phyloP scores from a whole-genome alignment of 2,797 vertebrate genomes.

The Prionace glauca region DNA sequence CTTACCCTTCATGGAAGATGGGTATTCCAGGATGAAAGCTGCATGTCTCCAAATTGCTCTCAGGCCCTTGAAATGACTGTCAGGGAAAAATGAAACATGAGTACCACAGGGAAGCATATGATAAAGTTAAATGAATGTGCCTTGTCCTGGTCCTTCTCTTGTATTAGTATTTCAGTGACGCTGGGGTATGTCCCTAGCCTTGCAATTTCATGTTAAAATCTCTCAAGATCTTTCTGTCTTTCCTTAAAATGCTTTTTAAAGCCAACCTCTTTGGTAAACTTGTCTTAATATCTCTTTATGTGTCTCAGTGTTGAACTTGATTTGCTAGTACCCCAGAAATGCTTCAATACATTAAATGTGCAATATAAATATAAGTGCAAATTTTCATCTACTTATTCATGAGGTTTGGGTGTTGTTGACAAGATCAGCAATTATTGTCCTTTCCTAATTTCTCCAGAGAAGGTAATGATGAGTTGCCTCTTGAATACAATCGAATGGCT shows the following conservation, averaged over 20 bases:
- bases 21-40: conserved; percentile 76
- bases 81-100: conserved; percentile 36
- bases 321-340: background rate
- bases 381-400: background rate
- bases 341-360: background rate
- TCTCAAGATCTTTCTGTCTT: background rate
- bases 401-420: background rate
- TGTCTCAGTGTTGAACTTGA: background rate
- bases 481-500: background rate
- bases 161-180: background rate
- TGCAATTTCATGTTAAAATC: background rate
- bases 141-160: background rate
- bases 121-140: background rate
- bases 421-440: background rate
- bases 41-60: conserved; percentile 70
- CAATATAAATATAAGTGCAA: too few species aligned
- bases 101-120: background rate
- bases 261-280: background rate
- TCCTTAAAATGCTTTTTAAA: background rate
- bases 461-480: background rate
- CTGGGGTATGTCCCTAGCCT: background rate
- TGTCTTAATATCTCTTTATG: background rate
- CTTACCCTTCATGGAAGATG: conserved; percentile 90
- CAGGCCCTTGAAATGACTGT: conserved; percentile 68
- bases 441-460: background rate